These are phyloP conservation scores for Coecobrya sp. DNA, from an alignment of 2,888 invertebrate species.

Conservation along the genomic window DNA sequence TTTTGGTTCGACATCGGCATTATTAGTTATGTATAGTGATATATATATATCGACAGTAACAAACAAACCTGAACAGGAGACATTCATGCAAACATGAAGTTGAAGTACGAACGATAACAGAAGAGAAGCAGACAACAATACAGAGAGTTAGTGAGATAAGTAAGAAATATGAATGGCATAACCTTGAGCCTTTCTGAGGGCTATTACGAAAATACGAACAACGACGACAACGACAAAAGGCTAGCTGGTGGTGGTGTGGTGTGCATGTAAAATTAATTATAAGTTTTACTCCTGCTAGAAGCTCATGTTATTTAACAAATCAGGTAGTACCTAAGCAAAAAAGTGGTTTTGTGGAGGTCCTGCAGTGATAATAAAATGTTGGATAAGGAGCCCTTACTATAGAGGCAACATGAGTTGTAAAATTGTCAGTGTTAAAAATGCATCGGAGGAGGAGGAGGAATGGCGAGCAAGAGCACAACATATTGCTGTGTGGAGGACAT, in stretches of 20 bases:
- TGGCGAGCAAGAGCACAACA: not conserved
- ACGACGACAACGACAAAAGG: constrained; percentile 55
- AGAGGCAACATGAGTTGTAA: not conserved
- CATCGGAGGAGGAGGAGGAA: not conserved
- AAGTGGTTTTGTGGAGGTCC: constrained; percentile 16
- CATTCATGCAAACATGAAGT: constrained; percentile 41
- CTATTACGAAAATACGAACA: constrained; percentile 37
- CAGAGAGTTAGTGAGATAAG: constrained; percentile 26
- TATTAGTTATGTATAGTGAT: not conserved
- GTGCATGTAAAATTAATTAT: constrained; percentile 30
- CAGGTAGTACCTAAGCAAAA: constrained; percentile 26
- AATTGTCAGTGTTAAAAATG: constrained; percentile 9
- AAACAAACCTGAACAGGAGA: constrained; percentile 31
- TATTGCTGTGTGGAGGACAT: constrained; percentile 16
- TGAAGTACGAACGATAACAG: not conserved
- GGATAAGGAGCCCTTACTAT: not conserved
- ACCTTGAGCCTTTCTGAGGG: constrained; percentile 77
- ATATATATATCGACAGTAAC: not conserved
- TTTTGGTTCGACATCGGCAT: constrained; percentile 45
- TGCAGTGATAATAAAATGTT: not conserved
- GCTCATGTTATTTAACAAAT: not conserved
- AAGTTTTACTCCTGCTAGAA: not conserved
- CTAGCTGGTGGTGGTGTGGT: constrained; percentile 35
- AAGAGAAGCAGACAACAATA: constrained; percentile 25
- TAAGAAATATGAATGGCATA: constrained; percentile 74